Percentiles rank a stretch among this genome's conserved stretches.
Conservation (phyloP, 2,797 vertebrate species). For the Megalops cyprinoides region DNA sequence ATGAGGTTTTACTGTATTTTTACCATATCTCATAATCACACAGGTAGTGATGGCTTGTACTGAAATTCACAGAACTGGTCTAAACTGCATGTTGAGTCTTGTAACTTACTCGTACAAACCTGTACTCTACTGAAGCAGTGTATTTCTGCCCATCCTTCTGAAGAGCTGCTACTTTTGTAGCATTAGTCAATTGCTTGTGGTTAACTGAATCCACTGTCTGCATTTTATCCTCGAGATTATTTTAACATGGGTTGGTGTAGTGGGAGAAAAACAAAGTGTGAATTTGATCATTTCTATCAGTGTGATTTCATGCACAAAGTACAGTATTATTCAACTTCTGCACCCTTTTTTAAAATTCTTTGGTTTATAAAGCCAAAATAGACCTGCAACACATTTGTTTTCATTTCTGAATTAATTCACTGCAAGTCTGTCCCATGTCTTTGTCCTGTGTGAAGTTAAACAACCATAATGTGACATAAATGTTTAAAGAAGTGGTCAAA, state of each 20-base stretch:
- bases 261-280: background rate
- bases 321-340: background rate
- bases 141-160: background rate
- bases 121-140: background rate
- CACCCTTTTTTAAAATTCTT: background rate
- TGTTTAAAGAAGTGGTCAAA: background rate
- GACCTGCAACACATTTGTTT: background rate
- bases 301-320: background rate
- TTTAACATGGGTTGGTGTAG: background rate
- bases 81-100: slow-evolving; percentile 19
- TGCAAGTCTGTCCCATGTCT: background rate
- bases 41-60: background rate
- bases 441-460: background rate
- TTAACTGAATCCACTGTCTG: background rate
- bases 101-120: background rate
- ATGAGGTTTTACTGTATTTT: background rate
- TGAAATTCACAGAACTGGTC: slow-evolving; percentile 8
- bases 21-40: background rate
- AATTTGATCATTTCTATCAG: background rate
- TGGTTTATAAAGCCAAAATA: slow-evolving; percentile 6
- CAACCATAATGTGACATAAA: background rate
- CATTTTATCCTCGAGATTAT: background rate
- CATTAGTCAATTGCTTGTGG: background rate
- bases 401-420: background rate
- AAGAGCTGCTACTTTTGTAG: background rate